Conservation (phyloP, 2,888 invertebrate genomes). For the Sarcophaga variegata region DNA sequence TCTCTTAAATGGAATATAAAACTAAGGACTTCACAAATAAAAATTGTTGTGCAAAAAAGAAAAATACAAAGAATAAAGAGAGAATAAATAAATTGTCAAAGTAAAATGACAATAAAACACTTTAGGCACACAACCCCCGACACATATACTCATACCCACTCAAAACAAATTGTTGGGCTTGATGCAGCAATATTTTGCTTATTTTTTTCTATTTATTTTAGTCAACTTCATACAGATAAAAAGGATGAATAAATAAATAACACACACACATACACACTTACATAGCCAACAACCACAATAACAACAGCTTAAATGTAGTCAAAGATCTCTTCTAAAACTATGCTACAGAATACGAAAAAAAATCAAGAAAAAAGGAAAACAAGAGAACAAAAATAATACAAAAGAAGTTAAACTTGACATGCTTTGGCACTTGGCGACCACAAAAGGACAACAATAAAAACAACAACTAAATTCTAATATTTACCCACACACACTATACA, state of each 20-base stretch:
- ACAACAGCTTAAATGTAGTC: not conserved
- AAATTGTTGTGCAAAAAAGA: not conserved
- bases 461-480: not conserved
- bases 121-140: not conserved
- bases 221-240: not conserved
- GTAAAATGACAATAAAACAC: slow-evolving; percentile 40
- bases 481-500: slow-evolving; percentile 5
- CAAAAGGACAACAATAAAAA: slow-evolving; percentile 60
- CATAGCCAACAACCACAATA: not conserved
- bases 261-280: not conserved
- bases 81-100: slow-evolving; percentile 39
- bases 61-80: not conserved
- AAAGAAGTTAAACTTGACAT: slow-evolving; percentile 64
- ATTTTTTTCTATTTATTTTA: not conserved
- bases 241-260: slow-evolving; percentile 28
- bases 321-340: slow-evolving; percentile 25
- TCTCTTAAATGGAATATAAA: not conserved
- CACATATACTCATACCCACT: too few species aligned
- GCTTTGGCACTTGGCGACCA: slow-evolving; percentile 65
- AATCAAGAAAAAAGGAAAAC: slow-evolving; percentile 10
- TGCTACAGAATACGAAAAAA: slow-evolving; percentile 20
- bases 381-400: slow-evolving; percentile 1
- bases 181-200: slow-evolving; percentile 16
- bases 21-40: slow-evolving; percentile 17
- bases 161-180: slow-evolving; percentile 16